Evolutionary conservation across 1,140 invertebrate genomes (phyloP), one percentile per base, ranked within the genome.

Genomic region (Ceratina japonica): DNA sequence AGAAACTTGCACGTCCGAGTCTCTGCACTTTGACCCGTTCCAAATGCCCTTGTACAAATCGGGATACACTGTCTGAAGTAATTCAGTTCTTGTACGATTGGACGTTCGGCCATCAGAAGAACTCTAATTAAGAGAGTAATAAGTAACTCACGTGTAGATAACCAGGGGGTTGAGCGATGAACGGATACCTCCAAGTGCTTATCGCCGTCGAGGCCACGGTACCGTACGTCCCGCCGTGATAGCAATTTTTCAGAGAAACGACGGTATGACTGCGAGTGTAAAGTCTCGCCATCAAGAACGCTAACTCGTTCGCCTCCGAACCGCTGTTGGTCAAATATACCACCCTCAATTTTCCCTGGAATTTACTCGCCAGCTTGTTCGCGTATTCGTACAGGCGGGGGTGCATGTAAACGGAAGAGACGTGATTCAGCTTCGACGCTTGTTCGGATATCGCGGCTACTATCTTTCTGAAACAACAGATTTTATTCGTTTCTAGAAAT

Each of bases 231-330:
- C 96, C 96, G 15, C 98, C 98, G 90, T 99, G 98, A 90, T 98
- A 99, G 58, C 94, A 94, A 92, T 98, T 98, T 86, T 96, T 95
- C 13, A 99, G 92, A 0, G 97, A 97, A 22, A 99, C 92, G 7
- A 98, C 94, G 85, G 99, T 97, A 87, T 95, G 95, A 79, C 96
- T 95, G 5, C 95, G 95, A 0, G 98, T 99, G 88, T 98, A 95
- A 0, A 97, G 87, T 83, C 97, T 94, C 0, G 98, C 96, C 92
- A 99, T 94, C 16, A 98, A 88, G 76, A 98, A 94, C 0, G 98
- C 98, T 56, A 99, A 92, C 90, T 99, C 98, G 91, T 99, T 99
- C 0, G 98, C 98, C 93, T 99, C 98, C 10, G 97, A 98, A 0
- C 98, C 98, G 89, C 97, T 99, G 89, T 99, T 99, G 0, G 98